Evolutionary conservation across 2,797 vertebrate species (phyloP).

Genomic region (Cyprinella venusta): DNA sequence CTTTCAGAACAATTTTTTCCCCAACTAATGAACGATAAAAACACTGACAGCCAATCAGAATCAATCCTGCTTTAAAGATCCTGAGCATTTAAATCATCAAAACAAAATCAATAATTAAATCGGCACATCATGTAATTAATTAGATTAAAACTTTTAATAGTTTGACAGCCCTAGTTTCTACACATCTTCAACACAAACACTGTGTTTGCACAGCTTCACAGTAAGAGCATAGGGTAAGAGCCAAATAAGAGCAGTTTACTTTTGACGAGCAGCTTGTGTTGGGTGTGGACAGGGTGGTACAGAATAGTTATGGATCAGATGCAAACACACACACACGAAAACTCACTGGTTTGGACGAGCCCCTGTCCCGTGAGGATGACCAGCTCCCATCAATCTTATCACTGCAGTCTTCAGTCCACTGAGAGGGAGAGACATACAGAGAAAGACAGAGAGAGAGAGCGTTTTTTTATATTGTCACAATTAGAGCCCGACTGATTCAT

Average conservation of each 20-base stretch:
- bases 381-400: conserved; percentile 87
- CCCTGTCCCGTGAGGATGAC: conserved; percentile 86
- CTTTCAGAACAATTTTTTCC: no score
- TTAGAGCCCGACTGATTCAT: no score
- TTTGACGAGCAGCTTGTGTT: neutral
- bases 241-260: neutral
- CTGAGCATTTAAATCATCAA: no score
- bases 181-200: neutral
- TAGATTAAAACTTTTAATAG: no score
- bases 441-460: neutral
- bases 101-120: no score
- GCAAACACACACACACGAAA: neutral
- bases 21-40: no score
- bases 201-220: neutral
- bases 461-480: neutral
- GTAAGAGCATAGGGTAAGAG: no score
- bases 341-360: conserved; percentile 77
- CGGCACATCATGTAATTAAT: no score
- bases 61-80: no score
- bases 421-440: conserved; percentile 61
- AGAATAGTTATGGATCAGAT: neutral
- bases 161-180: neutral
- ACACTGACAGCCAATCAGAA: no score
- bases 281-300: neutral
- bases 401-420: conserved; percentile 91